Evolutionary conservation across 2,113 vertebrate genomes (phyloP), one percentile per base, ranked within the genome.

Genomic region (Carettochelys insculpta): DNA sequence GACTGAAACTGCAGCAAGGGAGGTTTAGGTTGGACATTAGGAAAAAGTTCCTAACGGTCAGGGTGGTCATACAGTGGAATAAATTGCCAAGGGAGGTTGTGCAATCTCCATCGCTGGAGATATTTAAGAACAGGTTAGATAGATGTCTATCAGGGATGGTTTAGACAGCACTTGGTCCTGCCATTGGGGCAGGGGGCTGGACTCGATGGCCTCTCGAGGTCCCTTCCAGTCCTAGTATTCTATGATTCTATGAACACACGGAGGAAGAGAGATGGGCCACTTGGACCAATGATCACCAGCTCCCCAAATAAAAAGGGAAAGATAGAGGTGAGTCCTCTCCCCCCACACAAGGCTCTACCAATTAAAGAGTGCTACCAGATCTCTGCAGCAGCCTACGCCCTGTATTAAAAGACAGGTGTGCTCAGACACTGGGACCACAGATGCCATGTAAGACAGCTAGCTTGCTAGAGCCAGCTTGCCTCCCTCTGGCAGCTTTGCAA

Each of bases 401-500:
- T 25, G 71, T 14, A 45, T 75, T 45, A 75, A 75, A 45, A 75
- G 71, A 12, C 4, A n/a, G n/a, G n/a, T 45, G 13, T 45, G 12
- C 71, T 45, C 71, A 29, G 71, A 75, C 25, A 29, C 24, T 25
- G 29, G 41, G 24, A 24, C 7, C 27, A 45, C 25, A 27, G 71
- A 45, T 24, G 25, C 71, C 25, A 29, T 27, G 2, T 43, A 27
- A 75, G 41, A n/a, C 27, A 79, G 79, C 54, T 24, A 79, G 77
- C 92, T 97, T 94, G 93, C 94, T 95, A 94, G 92, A 94, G 96
- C 83, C 89, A 94, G 92, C 86, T 94, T 88, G 94, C 92, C 95
- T 97, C 92, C 93, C 80, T 0, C 93, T 96, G 95, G 96, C 95
- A 96, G 92, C 89, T 95, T 93, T 94, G 92, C 94, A 93, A 93